Conservation (phyloP, 2,797 vertebrate species). For the Menidia menidia region DNA sequence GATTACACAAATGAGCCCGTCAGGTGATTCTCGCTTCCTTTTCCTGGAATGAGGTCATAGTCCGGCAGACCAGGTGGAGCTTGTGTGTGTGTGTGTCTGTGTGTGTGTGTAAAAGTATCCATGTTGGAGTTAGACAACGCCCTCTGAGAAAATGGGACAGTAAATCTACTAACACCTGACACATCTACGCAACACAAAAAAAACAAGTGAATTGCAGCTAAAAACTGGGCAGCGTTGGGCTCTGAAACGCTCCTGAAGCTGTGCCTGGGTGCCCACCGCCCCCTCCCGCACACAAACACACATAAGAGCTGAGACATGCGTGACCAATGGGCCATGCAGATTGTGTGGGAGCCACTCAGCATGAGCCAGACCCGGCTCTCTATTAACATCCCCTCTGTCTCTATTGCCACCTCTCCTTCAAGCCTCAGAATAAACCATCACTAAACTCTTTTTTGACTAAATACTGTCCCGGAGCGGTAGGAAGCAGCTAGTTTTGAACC, state of each 20-base stretch:
- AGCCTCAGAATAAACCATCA: constrained; percentile 7
- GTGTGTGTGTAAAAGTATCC: neutral
- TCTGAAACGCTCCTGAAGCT: constrained; percentile 21
- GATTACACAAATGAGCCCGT: constrained; percentile 78
- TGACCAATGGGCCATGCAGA: constrained; percentile 48
- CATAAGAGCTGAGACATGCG: constrained; percentile 35
- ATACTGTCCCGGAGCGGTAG: constrained; percentile 12
- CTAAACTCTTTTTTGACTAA: neutral
- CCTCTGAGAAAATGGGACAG: constrained; percentile 45
- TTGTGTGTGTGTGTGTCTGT: constrained; percentile 6
- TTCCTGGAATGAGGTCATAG: constrained; percentile 83
- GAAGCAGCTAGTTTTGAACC: neutral
- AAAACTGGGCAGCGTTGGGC: constrained; percentile 16
- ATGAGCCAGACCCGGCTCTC: constrained; percentile 29
- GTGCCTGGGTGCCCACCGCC: constrained; percentile 5
- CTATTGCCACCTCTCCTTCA: neutral
- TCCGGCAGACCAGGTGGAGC: constrained; percentile 61
- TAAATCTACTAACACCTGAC: constrained; percentile 37
- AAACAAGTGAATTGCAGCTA: neutral
- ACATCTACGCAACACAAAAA: neutral
- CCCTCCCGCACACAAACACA: constrained; percentile 27
- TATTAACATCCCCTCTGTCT: constrained; percentile 31
- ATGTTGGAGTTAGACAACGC: constrained; percentile 51
- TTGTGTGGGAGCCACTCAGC: constrained; percentile 30
- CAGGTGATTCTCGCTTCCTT: constrained; percentile 75